These are phyloP conservation scores for Opisthograptis luteolata DNA, from an alignment of 2,888 invertebrate species.

Conservation along the genomic window DNA sequence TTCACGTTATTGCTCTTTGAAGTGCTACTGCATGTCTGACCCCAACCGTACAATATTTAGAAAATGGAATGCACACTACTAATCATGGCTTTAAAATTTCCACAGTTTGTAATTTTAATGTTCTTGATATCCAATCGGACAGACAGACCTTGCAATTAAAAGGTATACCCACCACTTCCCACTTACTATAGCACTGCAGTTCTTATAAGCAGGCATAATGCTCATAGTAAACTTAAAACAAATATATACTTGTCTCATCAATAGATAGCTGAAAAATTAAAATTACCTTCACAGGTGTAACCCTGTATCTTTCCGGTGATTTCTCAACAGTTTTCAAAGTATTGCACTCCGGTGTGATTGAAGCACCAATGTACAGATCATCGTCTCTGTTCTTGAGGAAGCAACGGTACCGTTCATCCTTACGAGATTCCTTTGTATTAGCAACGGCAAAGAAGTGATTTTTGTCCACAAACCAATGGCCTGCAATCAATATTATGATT, in stretches of 20 bases:
- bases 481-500: constrained; percentile 47
- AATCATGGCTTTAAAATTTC: no score
- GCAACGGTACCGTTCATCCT: constrained; percentile 97
- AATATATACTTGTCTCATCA: background rate
- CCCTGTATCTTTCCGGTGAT: constrained; percentile 94
- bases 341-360: constrained; percentile 97
- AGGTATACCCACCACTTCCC: no score
- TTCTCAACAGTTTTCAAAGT: constrained; percentile 96
- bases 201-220: no score
- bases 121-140: no score
- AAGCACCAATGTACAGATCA: constrained; percentile 95
- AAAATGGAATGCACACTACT: no score
- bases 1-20: no score
- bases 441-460: constrained; percentile 99
- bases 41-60: no score
- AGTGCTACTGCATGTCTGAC: no score
- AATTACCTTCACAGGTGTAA: constrained; percentile 89
- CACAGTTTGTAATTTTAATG: no score
- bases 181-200: no score
- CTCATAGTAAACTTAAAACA: background rate
- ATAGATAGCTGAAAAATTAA: background rate
- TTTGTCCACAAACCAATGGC: constrained; percentile 97
- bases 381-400: constrained; percentile 97
- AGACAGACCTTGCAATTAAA: no score
- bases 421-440: constrained; percentile 97